phyloP scores from a whole-genome alignment of 2,888 invertebrate genomes.

The Agrenia bidenticulata region DNA sequence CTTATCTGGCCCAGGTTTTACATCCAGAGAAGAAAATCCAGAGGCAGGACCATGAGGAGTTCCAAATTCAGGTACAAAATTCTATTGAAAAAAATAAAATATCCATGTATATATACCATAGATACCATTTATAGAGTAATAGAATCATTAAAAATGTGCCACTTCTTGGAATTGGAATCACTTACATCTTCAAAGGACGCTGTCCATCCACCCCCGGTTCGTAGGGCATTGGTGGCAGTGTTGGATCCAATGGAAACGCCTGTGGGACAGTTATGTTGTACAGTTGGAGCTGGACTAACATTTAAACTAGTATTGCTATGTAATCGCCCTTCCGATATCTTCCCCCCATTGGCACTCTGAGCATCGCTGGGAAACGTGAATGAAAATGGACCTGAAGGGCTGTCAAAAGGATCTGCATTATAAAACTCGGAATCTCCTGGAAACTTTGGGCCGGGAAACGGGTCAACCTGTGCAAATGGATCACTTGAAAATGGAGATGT shows the following conservation, averaged over 20 bases:
- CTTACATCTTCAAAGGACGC: constrained; percentile 53
- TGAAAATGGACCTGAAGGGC: constrained; percentile 44
- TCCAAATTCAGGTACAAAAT: constrained; percentile 50
- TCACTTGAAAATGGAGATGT: constrained; percentile 36
- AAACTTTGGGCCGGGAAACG: constrained; percentile 48
- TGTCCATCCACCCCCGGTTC: constrained; percentile 41
- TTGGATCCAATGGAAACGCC: not conserved
- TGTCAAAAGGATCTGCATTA: constrained; percentile 52
- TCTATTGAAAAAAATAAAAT: constrained; percentile 25
- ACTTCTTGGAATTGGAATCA: not conserved
- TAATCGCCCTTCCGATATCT: not conserved
- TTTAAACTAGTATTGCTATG: constrained; percentile 18
- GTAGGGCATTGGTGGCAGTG: not conserved
- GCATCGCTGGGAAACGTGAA: constrained; percentile 35
- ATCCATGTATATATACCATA: not conserved
- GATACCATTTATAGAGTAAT: too few relatives aligned
- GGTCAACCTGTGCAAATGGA: constrained; percentile 52
- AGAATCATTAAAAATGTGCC: not conserved
- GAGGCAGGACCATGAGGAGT: constrained; percentile 19
- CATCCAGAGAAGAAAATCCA: not conserved
- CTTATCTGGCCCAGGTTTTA: constrained; percentile 63
- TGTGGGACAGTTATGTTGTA: constrained; percentile 11
- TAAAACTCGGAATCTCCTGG: constrained; percentile 45
- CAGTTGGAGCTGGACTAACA: constrained; percentile 2
- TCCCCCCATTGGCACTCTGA: constrained; percentile 19